Evolutionary conservation across 2,797 vertebrate genomes (phyloP).

Genomic region (Ispidina picta): DNA sequence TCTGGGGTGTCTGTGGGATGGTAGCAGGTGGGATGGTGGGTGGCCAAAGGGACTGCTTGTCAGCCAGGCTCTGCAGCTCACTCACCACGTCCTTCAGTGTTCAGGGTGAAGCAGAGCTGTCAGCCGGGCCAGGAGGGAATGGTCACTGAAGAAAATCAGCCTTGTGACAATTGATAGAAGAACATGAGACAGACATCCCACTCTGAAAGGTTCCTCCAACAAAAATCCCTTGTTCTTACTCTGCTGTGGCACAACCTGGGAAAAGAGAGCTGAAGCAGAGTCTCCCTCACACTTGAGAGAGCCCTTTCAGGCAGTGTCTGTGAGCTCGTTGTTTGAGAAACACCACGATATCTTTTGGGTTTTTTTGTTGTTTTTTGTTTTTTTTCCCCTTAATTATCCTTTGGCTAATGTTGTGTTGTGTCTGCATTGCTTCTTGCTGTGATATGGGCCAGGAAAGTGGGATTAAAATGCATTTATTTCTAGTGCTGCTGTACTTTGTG

Average conservation of each 20-base stretch:
- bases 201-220: constrained; percentile 31
- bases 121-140: not conserved
- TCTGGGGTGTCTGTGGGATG: not conserved
- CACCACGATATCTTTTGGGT: not conserved
- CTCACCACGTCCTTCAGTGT: fast-evolving
- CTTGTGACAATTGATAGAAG: not conserved
- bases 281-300: constrained; percentile 21
- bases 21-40: not conserved
- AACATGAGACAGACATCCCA: constrained; percentile 5
- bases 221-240: constrained; percentile 40
- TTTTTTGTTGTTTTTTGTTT: too few species aligned
- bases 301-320: constrained; percentile 38
- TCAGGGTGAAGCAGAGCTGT: not conserved
- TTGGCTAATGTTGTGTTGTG: not conserved
- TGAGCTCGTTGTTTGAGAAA: constrained; percentile 33
- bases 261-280: not conserved
- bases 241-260: constrained; percentile 15
- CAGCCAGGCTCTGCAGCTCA: not conserved
- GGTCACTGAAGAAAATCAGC: not conserved
- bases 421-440: not conserved
- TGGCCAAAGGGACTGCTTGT: not conserved
- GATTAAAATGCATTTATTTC: not conserved
- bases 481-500: not conserved
- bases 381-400: not conserved
- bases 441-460: not conserved